Percentiles rank a stretch among this genome's conserved stretches.
Conservation (phyloP, 2,888 invertebrate species). For the Seladonia tumulorum region DNA sequence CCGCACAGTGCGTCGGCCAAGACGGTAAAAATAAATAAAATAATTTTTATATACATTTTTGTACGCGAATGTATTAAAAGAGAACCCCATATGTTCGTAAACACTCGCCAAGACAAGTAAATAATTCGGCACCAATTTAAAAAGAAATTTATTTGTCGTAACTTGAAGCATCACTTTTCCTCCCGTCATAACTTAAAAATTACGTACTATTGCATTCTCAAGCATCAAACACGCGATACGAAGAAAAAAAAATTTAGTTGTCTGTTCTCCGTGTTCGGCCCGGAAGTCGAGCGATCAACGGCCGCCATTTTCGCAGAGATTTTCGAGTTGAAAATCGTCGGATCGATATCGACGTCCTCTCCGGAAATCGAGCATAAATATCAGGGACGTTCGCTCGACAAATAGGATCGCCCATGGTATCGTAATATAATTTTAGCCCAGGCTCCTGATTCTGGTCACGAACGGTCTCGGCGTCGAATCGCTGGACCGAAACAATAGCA, state of each 20-base stretch:
- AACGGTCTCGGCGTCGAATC: not conserved
- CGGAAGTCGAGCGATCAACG: no score
- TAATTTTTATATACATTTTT: not conserved
- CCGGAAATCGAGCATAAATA: not conserved
- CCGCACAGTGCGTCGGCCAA: not conserved
- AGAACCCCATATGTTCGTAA: no score
- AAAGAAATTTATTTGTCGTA: not conserved
- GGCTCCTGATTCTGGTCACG: slow-evolving; percentile 2
- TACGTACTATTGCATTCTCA: no score
- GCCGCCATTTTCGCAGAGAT: not conserved
- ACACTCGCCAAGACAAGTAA: no score
- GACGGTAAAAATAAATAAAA: no score
- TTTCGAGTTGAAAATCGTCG: not conserved
- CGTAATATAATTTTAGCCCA: not conserved
- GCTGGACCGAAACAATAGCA: not conserved
- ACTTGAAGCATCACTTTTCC: no score
- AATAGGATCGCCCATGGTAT: not conserved
- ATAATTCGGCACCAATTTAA: not conserved
- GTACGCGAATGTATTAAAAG: not conserved
- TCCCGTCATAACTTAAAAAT: no score
- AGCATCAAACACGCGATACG: no score
- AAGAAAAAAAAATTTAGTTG: no score
- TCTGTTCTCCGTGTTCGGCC: no score
- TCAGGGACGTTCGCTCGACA: not conserved
- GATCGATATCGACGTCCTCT: not conserved